Base-by-base conservation (phyloP, 2,113 vertebrate genomes). In the Psettodes erumei region DNA sequence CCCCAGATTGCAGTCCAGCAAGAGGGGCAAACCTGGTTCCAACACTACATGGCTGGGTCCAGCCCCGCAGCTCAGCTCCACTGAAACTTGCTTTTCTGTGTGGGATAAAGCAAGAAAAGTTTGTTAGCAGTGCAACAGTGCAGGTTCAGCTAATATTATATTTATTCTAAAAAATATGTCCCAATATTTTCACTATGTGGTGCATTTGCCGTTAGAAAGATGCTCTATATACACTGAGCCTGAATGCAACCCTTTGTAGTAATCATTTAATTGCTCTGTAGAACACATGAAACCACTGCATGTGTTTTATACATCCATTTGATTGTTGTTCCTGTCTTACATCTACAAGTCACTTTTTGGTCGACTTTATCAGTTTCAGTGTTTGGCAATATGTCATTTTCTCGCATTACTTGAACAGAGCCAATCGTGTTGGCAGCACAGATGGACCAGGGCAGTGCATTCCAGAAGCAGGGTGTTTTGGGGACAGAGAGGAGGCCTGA, bases 61-160 rank as follows among this genome's bases (percentile, higher is more conserved):
- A 15, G 90, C 89, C 2, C 95, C 94, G 27, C 97, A 99, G 93
- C 95, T 96, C 94, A 99, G 93, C 87, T 97, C 95, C 91, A 98
- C 84, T 0, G 94, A 96, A 54, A 86, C 84, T 66, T 93, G 92
- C 75, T 92, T 94, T 83, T 95, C 97, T 98, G 93, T 40, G 66
- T 30, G 74, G 77, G 85, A n/a, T 67, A 84, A 47, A 81, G 43
- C 79, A 3, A 37, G 2, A 38, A 51, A 33, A 28, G 3, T 6
- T 13, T 19, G 42, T 79, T 54, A 73, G 25, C 10, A 21, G 12
- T 30, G 27, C 43, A 47, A 28, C 12, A 28, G 42, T 25, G 10
- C 21, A 23, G 7, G 18, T 47, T 40, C 21, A 35, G 18, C 8
- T 10, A 56, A 10, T 1, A 12, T 42, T 18, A 47, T 47, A 5